These are phyloP conservation scores for Aphelocoma californica DNA, from an alignment of 2,797 vertebrate species.

Conservation along the genomic window DNA sequence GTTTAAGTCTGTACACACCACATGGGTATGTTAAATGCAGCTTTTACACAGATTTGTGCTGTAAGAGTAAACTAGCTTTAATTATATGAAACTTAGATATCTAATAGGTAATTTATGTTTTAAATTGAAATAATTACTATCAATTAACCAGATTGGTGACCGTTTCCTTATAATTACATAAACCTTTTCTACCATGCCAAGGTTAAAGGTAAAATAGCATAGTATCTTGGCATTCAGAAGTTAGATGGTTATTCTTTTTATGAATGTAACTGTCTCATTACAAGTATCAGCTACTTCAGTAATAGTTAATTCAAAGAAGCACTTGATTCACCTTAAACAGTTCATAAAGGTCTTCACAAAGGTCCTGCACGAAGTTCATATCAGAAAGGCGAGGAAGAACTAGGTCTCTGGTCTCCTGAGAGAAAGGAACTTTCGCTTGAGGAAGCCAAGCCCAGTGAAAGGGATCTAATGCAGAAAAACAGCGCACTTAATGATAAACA, in stretches of 20 bases:
- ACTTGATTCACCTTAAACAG: conserved; percentile 86
- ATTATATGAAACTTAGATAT: not conserved
- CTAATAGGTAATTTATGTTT: not conserved
- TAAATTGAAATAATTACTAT: not conserved
- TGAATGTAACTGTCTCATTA: not conserved
- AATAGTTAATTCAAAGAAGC: not conserved
- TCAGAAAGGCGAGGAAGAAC: conserved; percentile 92
- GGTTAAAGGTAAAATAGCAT: not conserved
- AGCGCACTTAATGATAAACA: not conserved
- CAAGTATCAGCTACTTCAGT: not conserved
- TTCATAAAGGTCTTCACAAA: conserved; percentile 96
- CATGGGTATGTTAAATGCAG: not conserved
- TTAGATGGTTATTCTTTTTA: not conserved
- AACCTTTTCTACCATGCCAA: not conserved
- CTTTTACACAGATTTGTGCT: not conserved
- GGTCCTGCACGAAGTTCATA: conserved; percentile 98
- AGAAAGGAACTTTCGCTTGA: conserved; percentile 95
- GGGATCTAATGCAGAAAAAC: conserved; percentile 80
- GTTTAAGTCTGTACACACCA: not conserved
- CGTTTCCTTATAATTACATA: not conserved
- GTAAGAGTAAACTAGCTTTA: not conserved
- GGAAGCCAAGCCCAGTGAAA: conserved; percentile 98
- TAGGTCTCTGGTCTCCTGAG: conserved; percentile 91
- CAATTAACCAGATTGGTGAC: not conserved
- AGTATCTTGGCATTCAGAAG: not conserved